Evolutionary conservation across 2,888 invertebrate species (phyloP), one percentile per base, ranked within the genome.

Genomic region (Chymomyza amoena): DNA sequence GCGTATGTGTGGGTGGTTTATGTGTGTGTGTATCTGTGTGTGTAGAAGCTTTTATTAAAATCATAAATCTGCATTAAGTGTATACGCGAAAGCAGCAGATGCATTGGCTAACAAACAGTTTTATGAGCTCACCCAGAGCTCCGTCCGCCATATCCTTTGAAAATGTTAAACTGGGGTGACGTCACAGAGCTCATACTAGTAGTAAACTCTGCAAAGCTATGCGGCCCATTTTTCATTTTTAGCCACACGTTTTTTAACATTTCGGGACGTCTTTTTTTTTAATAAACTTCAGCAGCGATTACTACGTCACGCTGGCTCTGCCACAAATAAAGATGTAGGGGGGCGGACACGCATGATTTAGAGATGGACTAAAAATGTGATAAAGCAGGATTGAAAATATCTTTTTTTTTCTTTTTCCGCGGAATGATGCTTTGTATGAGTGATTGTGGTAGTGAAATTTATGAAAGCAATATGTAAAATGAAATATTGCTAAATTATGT

Each of bases 11-110:
- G 32, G 51, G 51, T 16, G 54, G 18, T 20, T 15, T 56, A 1
- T 39, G 10, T 50, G 28, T 62, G 56, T 54, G 25, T 70, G 70
- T 70, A 61, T 62, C 52, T 54, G 18, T 70, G 70, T 70, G 62
- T 68, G 64, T 64, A 51, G 59, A 66, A 57, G 66, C 64, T 70
- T 74, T 84, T 86, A 86, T 86, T 84, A 86, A 84, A 86, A 81
- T 77, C 86, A 84, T 84, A 84, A 84, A 86, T 84, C 84, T 84
- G 82, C 87, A 86, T 86, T 84, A 84, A 80, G 66, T 70, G 61
- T 20, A 51, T 36, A 45, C 20, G 15, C 32, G 15, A 59, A 6
- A 32, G 6, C 59, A 28, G 25, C 59, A 59, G 59, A 18, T 59
- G 25, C 56, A 52, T 52, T 54, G 10, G 50, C 59, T 45, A 64